Evolutionary conservation across 2,113 vertebrate genomes (phyloP), one percentile per base, ranked within the genome.

Genomic region (Corydoras sp.): DNA sequence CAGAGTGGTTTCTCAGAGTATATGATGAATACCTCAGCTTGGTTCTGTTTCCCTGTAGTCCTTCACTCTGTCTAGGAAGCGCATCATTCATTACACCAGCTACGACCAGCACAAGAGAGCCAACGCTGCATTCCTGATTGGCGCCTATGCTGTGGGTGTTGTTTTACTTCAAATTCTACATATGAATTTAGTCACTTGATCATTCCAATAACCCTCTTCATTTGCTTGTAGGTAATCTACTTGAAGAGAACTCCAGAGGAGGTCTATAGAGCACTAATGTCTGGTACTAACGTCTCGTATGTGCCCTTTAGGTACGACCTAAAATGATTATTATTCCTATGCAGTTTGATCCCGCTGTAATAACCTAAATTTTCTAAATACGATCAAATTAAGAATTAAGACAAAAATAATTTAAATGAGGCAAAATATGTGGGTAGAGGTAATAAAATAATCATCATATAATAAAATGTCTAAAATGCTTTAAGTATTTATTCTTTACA

Each of bases 231-330:
- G 95, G 91, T 98, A 8, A 93, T 95, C 82, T 94, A 93, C 81
- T 76, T 98, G 85, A 97, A 93, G 85, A 95, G 93, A 86, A 92
- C 91, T 58, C 94, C 95, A 73, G 94, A 97, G 84, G 94, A 97
- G 77, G 89, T 86, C 72, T 93, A 95, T 85, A 84, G 91, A 79
- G 86, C 79, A 0, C 92, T 98, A 69, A 74, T 93, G 10, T 91
- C 92, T 73, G 93, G 93, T 77, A 91, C 91, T 79, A 92, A 85
- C 72, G 81, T 92, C 14, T 89, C 88, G 1, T 98, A 93, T 81
- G 84, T 97, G 84, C 90, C 92, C 1, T 97, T 96, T 89, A 96
- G 95, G 95, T 97, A 90, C 72, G 82, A 67, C 15, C 35, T 24
- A 43, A 43, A 8, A 43, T 43, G 2, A 43, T 2, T 43, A 2